phyloP scores from a whole-genome alignment of 1,140 invertebrate genomes.

The Drosophila truncata region DNA sequence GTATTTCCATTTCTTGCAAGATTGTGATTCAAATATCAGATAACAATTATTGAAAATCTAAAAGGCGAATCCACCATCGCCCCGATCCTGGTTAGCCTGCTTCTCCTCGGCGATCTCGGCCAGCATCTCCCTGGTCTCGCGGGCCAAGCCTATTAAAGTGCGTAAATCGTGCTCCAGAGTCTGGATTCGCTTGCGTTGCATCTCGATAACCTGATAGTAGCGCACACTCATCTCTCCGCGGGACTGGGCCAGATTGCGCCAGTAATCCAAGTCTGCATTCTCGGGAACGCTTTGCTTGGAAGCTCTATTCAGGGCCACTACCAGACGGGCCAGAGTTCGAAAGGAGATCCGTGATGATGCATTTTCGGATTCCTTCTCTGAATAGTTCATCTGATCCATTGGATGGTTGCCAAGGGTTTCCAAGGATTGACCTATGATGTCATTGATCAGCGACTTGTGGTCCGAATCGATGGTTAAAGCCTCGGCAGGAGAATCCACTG shows the following conservation, averaged over 20 bases:
- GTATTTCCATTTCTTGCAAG: neutral
- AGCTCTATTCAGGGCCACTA: slow-evolving; percentile 23
- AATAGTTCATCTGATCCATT: neutral
- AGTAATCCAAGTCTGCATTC: slow-evolving; percentile 31
- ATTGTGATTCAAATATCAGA: too few species aligned
- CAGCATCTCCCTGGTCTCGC: slow-evolving; percentile 56
- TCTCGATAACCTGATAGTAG: slow-evolving; percentile 32
- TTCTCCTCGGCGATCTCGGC: slow-evolving; percentile 28
- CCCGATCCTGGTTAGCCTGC: neutral
- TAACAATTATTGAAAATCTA: slow-evolving; percentile 3
- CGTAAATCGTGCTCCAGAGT: slow-evolving; percentile 40
- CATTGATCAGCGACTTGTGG: slow-evolving; percentile 3
- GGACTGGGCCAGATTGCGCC: slow-evolving; percentile 45
- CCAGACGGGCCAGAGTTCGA: slow-evolving; percentile 28
- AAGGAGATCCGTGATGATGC: slow-evolving; percentile 14
- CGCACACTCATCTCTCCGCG: slow-evolving; percentile 29
- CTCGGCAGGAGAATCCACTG: neutral
- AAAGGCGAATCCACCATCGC: slow-evolving; percentile 2
- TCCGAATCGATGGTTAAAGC: neutral
- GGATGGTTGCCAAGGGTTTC: neutral
- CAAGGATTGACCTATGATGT: slow-evolving; percentile 12
- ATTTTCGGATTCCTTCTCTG: neutral
- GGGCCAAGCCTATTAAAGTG: slow-evolving; percentile 42
- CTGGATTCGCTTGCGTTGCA: slow-evolving; percentile 47
- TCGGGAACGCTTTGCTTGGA: neutral